Conservation (phyloP, 2,113 vertebrate species). For the Thamnophis sirtalis region DNA sequence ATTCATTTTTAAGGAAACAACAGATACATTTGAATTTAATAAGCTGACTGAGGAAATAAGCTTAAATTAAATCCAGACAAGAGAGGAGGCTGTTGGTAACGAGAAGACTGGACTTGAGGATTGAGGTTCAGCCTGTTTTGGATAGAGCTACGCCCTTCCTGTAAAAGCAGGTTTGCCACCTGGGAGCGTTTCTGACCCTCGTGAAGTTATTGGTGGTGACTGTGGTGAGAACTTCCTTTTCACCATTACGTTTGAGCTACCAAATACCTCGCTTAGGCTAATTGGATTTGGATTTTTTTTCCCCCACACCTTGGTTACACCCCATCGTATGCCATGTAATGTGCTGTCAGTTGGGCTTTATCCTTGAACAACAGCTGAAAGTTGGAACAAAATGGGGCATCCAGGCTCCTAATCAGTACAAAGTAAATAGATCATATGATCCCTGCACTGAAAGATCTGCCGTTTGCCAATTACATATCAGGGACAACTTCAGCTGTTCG, state of each 20-base stretch:
- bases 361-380: not conserved
- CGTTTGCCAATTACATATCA: not conserved
- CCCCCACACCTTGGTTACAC: not conserved
- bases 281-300: not conserved
- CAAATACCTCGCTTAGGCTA: not conserved
- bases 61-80: not conserved
- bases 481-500: not conserved
- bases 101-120: not conserved
- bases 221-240: not conserved
- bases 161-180: not conserved
- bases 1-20: not conserved
- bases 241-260: not conserved
- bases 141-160: not conserved
- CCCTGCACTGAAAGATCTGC: not conserved
- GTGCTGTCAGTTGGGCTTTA: not conserved
- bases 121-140: not conserved
- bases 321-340: not conserved
- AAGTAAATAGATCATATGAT: not conserved
- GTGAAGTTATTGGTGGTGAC: not conserved
- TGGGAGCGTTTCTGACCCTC: not conserved
- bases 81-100: not conserved
- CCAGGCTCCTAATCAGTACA: not conserved
- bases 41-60: not conserved
- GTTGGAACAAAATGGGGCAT: not conserved
- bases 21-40: not conserved